Conservation (phyloP, 2,888 invertebrate genomes). For the Heliconius ethilla region DNA sequence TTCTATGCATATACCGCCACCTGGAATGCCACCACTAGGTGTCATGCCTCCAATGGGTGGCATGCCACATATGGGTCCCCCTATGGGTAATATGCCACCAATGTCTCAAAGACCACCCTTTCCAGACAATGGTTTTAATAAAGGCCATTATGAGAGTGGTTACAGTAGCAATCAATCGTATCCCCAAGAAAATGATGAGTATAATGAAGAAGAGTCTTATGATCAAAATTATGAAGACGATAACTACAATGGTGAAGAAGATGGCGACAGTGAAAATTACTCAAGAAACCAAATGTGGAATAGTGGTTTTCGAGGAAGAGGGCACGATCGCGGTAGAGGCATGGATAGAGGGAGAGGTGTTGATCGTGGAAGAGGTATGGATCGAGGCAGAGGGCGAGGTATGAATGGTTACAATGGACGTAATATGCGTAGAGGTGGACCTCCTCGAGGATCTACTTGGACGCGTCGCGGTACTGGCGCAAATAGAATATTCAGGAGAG, state of each 20-base stretch:
- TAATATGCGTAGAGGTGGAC: constrained; percentile 51
- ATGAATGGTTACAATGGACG: constrained; percentile 50
- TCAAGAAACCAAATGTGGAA: constrained; percentile 69
- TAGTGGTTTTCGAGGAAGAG: constrained; percentile 64
- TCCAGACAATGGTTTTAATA: constrained; percentile 71
- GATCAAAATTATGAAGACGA: constrained; percentile 66
- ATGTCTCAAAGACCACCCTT: constrained; percentile 61
- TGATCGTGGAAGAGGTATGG: constrained; percentile 56
- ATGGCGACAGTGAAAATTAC: constrained; percentile 58
- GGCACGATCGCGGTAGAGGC: constrained; percentile 67
- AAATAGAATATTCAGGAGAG: constrained; percentile 70
- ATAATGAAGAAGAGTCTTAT: constrained; percentile 60
- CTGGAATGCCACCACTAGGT: constrained; percentile 58
- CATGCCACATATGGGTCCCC: constrained; percentile 57
- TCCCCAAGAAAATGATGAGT: constrained; percentile 60
- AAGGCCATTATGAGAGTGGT: constrained; percentile 64
- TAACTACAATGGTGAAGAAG: constrained; percentile 63
- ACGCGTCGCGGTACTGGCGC: constrained; percentile 62
- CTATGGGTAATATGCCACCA: constrained; percentile 58
- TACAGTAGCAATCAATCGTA: constrained; percentile 66
- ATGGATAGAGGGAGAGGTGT: constrained; percentile 59
- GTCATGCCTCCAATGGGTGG: constrained; percentile 57
- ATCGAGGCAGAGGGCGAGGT: constrained; percentile 66
- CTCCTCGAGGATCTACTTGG: constrained; percentile 61
- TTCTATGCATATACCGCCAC: constrained; percentile 59